Evolutionary conservation across 2,888 invertebrate species (phyloP).

Genomic region (Axea sp.): DNA sequence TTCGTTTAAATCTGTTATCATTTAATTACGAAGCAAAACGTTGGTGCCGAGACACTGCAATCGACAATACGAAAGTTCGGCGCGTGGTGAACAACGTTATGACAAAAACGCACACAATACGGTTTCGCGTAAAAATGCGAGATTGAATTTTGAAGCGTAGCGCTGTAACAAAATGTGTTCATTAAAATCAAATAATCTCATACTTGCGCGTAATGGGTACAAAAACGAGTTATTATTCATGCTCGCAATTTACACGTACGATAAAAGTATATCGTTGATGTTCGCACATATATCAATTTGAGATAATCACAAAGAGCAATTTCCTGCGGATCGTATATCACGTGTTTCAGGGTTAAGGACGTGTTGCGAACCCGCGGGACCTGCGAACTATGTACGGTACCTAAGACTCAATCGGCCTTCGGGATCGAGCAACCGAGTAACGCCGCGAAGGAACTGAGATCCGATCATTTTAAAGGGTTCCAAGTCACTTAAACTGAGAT

Average conservation of each 20-base stretch:
- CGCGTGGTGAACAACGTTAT: no score
- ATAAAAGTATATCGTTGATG: slow-evolving; percentile 50
- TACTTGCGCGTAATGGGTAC: slow-evolving; percentile 32
- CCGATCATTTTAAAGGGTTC: slow-evolving; percentile 24
- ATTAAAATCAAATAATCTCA: slow-evolving; percentile 40
- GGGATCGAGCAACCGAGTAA: slow-evolving; percentile 28
- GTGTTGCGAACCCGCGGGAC: slow-evolving; percentile 51
- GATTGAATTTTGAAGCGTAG: slow-evolving; percentile 20
- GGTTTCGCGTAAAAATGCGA: neutral
- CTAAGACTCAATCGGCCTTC: slow-evolving; percentile 43
- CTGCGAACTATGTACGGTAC: slow-evolving; percentile 51
- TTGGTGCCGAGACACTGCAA: no score
- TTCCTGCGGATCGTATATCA: slow-evolving; percentile 51
- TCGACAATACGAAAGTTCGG: no score
- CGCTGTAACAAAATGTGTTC: slow-evolving; percentile 27
- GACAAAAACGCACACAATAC: neutral
- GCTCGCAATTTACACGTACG: slow-evolving; percentile 40
- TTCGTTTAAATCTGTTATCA: slow-evolving; percentile 30
- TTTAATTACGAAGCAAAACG: no score
- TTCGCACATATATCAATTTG: slow-evolving; percentile 60
- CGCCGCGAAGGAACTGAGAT: slow-evolving; percentile 22
- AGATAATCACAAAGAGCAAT: slow-evolving; percentile 54
- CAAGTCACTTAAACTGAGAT: no score
- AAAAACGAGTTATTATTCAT: slow-evolving; percentile 51
- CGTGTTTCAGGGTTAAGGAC: slow-evolving; percentile 59